A percentile compares a stretch with the other conserved stretches of the same genome.
Conservation (phyloP, 2,888 invertebrate species). For the Spodoptera picta region DNA sequence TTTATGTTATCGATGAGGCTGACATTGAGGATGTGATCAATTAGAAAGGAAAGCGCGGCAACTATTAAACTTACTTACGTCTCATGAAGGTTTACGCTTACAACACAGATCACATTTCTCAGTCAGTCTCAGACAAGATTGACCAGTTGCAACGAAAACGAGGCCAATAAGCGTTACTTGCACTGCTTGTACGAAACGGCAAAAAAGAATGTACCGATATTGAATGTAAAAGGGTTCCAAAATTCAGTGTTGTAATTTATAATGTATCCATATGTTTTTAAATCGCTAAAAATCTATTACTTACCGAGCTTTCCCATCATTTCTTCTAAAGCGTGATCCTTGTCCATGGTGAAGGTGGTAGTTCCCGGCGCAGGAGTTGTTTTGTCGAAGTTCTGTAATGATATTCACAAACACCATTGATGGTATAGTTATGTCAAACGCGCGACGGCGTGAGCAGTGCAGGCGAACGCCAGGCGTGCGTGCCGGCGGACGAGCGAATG, state of each 20-base stretch:
- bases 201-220: conserved; percentile 53
- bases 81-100: conserved; percentile 57
- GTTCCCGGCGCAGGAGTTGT: conserved; percentile 50
- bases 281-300: conserved; percentile 57
- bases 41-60: conserved; percentile 64
- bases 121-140: conserved; percentile 57
- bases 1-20: conserved; percentile 24
- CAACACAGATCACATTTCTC: conserved; percentile 60
- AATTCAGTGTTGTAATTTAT: conserved; percentile 33
- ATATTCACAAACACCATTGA: conserved; percentile 81
- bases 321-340: conserved; percentile 90
- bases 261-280: conserved; percentile 69
- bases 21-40: conserved; percentile 53
- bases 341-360: conserved; percentile 84
- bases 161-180: conserved; percentile 60
- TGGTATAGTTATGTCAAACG: conserved; percentile 57
- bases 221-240: conserved; percentile 60
- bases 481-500: conserved; percentile 85
- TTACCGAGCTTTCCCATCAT: conserved; percentile 91
- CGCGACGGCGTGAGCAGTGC: conserved; percentile 65
- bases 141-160: conserved; percentile 61
- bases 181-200: conserved; percentile 43
- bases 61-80: conserved; percentile 48
- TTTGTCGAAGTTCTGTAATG: conserved; percentile 69
- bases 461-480: conserved; percentile 75